phyloP scores from a whole-genome alignment of 2,797 vertebrate genomes.

The Chelmon rostratus region DNA sequence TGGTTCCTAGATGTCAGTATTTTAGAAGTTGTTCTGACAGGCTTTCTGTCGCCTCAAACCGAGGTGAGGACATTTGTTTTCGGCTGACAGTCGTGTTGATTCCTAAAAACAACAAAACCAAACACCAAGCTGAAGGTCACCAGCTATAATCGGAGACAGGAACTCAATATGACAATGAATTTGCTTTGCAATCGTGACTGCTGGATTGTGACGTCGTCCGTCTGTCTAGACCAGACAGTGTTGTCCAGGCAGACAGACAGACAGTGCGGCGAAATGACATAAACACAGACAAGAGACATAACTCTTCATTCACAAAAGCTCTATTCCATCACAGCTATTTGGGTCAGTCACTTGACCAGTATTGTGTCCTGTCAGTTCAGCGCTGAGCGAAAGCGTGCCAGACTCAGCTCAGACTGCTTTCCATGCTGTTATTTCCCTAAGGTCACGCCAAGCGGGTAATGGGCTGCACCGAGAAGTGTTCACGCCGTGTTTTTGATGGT shows the following conservation, averaged over 20 bases:
- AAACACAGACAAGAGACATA: slow-evolving; percentile 73
- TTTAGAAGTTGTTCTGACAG: neutral
- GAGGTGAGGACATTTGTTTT: neutral
- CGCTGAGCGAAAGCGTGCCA: slow-evolving; percentile 56
- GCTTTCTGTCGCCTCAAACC: neutral
- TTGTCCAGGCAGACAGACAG: slow-evolving; percentile 64
- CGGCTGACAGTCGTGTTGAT: neutral
- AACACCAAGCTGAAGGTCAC: slow-evolving; percentile 16
- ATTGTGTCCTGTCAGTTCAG: slow-evolving; percentile 70
- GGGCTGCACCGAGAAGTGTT: slow-evolving; percentile 8
- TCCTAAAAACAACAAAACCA: slow-evolving; percentile 10
- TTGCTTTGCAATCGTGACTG: slow-evolving; percentile 64
- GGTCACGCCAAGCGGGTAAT: slow-evolving; percentile 49
- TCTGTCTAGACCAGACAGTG: slow-evolving; percentile 59
- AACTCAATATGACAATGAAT: slow-evolving; percentile 63
- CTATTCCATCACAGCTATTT: slow-evolving; percentile 74
- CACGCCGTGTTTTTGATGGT: neutral
- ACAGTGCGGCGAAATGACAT: slow-evolving; percentile 69
- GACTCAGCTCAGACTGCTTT: slow-evolving; percentile 61
- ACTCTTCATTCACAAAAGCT: slow-evolving; percentile 83
- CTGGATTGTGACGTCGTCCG: slow-evolving; percentile 51
- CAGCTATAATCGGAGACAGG: slow-evolving; percentile 8
- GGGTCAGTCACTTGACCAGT: slow-evolving; percentile 76
- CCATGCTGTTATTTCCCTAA: slow-evolving; percentile 59
- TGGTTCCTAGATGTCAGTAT: slow-evolving; percentile 3